These are phyloP conservation scores for Seira sanloemensis DNA, from an alignment of 2,888 invertebrate species.

Conservation along the genomic window DNA sequence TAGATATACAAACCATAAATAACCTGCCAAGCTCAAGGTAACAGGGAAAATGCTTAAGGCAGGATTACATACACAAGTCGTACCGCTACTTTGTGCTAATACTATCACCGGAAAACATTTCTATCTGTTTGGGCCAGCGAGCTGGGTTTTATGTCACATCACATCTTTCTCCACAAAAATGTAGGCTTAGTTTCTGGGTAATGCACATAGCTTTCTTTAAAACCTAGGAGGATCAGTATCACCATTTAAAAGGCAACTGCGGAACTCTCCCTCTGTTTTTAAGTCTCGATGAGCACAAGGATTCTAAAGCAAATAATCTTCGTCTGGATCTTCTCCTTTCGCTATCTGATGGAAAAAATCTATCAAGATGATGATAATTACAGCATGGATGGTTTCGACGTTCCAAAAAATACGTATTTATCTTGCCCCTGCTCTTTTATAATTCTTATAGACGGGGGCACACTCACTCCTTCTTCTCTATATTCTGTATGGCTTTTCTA, in stretches of 20 bases:
- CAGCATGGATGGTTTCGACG: not conserved
- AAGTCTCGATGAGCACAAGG: not conserved
- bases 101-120: not conserved
- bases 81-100: not conserved
- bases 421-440: not conserved
- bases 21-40: slow-evolving; percentile 55
- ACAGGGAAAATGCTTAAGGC: slow-evolving; percentile 36
- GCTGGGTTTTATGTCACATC: slow-evolving; percentile 49
- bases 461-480: no score
- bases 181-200: no score
- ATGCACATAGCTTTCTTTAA: not conserved
- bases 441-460: slow-evolving; percentile 82
- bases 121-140: no score
- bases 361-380: slow-evolving; percentile 25
- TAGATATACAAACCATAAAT: slow-evolving; percentile 44
- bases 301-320: slow-evolving; percentile 22
- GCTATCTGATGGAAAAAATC: not conserved
- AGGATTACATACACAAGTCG: slow-evolving; percentile 21
- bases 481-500: not conserved
- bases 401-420: not conserved
- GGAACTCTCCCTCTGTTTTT: not conserved
- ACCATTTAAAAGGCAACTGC: not conserved
- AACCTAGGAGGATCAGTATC: slow-evolving; percentile 15
- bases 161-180: slow-evolving; percentile 20
- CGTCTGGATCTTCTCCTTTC: slow-evolving; percentile 10